phyloP scores from a whole-genome alignment of 2,113 vertebrate genomes.

The Otus sunia region DNA sequence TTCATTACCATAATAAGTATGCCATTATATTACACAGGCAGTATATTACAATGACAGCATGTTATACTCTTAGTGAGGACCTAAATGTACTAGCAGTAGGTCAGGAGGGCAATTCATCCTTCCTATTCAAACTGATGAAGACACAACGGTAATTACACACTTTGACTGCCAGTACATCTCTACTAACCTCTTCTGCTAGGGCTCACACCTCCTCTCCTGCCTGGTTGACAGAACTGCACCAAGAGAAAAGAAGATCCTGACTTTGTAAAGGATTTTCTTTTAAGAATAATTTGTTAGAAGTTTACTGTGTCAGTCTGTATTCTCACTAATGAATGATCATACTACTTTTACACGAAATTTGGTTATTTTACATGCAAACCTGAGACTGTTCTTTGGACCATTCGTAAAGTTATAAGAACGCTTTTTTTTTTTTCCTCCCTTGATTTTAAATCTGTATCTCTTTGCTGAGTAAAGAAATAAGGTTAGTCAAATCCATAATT shows the following conservation, averaged over 20 bases:
- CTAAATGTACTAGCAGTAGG: not conserved
- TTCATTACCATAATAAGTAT: not conserved
- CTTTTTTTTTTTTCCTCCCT: not conserved
- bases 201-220: not conserved
- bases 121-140: not conserved
- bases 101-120: not conserved
- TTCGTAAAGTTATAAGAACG: not conserved
- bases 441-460: not conserved
- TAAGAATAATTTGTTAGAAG: not conserved
- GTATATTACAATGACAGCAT: not conserved
- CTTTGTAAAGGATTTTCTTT: not conserved
- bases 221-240: not conserved
- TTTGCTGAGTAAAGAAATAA: not conserved
- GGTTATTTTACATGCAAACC: not conserved
- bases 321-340: not conserved
- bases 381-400: not conserved
- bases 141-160: not conserved
- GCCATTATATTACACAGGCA: not conserved
- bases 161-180: not conserved
- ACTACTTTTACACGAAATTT: not conserved
- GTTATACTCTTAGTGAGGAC: not conserved
- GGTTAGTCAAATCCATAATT: not conserved
- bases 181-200: not conserved
- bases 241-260: not conserved
- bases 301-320: not conserved